These are phyloP conservation scores for Microctenopoma lineatum DNA, from an alignment of 2,797 vertebrate species.

Conservation along the genomic window DNA sequence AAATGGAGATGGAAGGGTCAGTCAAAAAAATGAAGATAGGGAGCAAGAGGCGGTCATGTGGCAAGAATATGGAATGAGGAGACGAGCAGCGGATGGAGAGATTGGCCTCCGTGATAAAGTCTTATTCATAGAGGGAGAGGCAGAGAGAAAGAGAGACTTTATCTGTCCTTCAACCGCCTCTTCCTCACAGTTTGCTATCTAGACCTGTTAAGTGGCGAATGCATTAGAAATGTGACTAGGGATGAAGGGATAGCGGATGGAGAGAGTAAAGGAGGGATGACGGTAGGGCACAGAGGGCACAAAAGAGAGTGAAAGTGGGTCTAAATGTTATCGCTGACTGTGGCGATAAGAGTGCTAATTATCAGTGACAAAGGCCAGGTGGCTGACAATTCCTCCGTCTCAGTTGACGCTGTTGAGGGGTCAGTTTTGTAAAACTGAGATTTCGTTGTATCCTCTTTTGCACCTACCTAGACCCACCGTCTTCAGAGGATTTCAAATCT, in stretches of 20 bases:
- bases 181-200: slow-evolving; percentile 69
- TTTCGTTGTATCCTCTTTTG: slow-evolving; percentile 50
- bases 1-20: slow-evolving; percentile 63
- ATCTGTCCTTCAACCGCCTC: slow-evolving; percentile 71
- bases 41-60: slow-evolving; percentile 68
- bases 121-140: slow-evolving; percentile 62
- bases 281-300: slow-evolving; percentile 32
- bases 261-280: slow-evolving; percentile 53
- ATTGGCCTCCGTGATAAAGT: slow-evolving; percentile 75
- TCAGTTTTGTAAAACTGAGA: slow-evolving; percentile 53
- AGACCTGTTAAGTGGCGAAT: slow-evolving; percentile 72
- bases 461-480: slow-evolving; percentile 24
- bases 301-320: slow-evolving; percentile 61
- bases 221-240: slow-evolving; percentile 70
- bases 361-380: slow-evolving; percentile 69
- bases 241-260: slow-evolving; percentile 55
- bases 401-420: slow-evolving; percentile 45
- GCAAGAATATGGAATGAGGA: slow-evolving; percentile 76
- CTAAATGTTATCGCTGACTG: slow-evolving; percentile 78
- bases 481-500: slow-evolving; percentile 29
- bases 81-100: slow-evolving; percentile 65
- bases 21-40: slow-evolving; percentile 71
- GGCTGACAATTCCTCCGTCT: slow-evolving; percentile 52
- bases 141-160: slow-evolving; percentile 59
- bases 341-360: slow-evolving; percentile 79